Evolutionary conservation across 2,797 vertebrate species (phyloP), one percentile per base, ranked within the genome.

Genomic region (Microctenopoma stevenorrisi): DNA sequence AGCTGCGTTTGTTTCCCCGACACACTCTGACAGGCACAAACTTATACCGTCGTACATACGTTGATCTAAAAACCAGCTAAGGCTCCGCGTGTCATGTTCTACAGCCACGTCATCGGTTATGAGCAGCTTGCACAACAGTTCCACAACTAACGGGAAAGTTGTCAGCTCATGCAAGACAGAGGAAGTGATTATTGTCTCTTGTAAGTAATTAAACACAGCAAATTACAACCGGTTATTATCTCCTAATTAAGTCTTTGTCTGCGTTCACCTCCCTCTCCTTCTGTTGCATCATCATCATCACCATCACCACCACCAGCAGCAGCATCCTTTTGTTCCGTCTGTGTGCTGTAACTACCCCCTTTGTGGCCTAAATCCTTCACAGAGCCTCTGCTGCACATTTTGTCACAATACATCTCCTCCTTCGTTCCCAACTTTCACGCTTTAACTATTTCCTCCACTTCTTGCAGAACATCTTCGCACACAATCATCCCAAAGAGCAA

Each of bases 171-270:
- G 58, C 70, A 66, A 74, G 67, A 75, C 13, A 72, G 60, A 72
- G 73, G 55, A 77, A 85, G 80, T 84, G 74, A 83, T 86, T 84
- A 84, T 68, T 74, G 78, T 76, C 67, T 76, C 52, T 38, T 49
- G 64, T 47, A 52, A 43, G 76, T 84, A 83, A 91, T 89, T 86
- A 88, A 84, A 76, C 74, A 68, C 86, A 86, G 68, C 49, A 83
- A 85, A 88, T 61, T 87, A 69, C 72, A 68, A 77, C 51, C 66
- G 67, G 76, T 88, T 83, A 84, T 82, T 79, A 78, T 81, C 72
- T 80, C 79, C 63, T 86, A 82, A 85, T 86, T 74, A 86, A 70
- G 59, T 72, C 72, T 43, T 69, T 74, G 61, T 64, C 59, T 67
- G 68, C 66, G 30, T 65, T 65, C 47, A 47, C 12, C n/a, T 22